These are phyloP conservation scores for silkworm (Bombyx mori) DNA, from an alignment of 1,140 invertebrate species.

Conservation along the genomic window DNA sequence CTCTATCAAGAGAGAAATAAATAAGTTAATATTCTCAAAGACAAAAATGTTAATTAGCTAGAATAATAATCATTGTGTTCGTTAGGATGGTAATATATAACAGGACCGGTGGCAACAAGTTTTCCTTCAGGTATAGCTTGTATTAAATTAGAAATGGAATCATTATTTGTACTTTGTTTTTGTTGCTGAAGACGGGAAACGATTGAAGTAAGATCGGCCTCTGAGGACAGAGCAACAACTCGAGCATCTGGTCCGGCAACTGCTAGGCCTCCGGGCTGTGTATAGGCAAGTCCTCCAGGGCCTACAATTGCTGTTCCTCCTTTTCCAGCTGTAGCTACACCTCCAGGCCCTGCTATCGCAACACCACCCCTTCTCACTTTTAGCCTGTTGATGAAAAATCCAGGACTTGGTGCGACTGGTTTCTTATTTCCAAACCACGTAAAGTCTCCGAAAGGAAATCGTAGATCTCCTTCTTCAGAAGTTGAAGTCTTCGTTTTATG, in stretches of 20 bases:
- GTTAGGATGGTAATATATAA: slow-evolving; percentile 76
- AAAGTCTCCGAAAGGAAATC: slow-evolving; percentile 46
- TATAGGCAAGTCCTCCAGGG: slow-evolving; percentile 79
- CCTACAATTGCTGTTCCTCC: slow-evolving; percentile 83
- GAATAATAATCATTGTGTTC: slow-evolving; percentile 29
- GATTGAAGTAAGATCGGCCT: slow-evolving; percentile 65
- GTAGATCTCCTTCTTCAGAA: slow-evolving; percentile 30
- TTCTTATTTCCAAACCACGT: slow-evolving; percentile 48
- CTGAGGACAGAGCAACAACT: slow-evolving; percentile 74
- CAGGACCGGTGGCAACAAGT: slow-evolving; percentile 78
- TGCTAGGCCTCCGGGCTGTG: slow-evolving; percentile 77
- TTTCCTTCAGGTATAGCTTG: slow-evolving; percentile 71
- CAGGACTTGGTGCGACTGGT: slow-evolving; percentile 51
- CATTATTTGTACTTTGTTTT: slow-evolving; percentile 37
- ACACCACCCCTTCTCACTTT: slow-evolving; percentile 79
- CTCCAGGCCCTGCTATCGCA: slow-evolving; percentile 81
- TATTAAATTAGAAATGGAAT: slow-evolving; percentile 40
- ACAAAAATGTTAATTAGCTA: slow-evolving; percentile 17
- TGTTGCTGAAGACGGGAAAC: slow-evolving; percentile 39
- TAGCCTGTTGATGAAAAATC: slow-evolving; percentile 77
- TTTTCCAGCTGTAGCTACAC: slow-evolving; percentile 79
- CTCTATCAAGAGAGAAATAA: slow-evolving; percentile 50
- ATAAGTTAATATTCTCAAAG: slow-evolving; percentile 31
- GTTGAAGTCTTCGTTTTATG: background rate
- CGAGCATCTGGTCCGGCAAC: slow-evolving; percentile 79